These are phyloP conservation scores for Calephelis nemesis DNA, from an alignment of 1,140 invertebrate species.

Conservation along the genomic window DNA sequence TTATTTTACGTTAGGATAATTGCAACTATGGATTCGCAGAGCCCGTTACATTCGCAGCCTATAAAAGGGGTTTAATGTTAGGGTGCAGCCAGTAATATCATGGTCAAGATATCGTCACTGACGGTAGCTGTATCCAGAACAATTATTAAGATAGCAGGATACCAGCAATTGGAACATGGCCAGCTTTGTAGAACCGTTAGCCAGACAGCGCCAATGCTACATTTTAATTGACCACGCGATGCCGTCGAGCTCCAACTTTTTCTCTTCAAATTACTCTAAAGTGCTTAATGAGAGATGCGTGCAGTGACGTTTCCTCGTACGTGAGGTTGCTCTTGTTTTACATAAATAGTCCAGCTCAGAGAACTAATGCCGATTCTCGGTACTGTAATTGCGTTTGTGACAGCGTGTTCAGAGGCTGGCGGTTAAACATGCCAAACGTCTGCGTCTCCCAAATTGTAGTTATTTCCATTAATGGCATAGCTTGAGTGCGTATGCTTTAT, in stretches of 20 bases:
- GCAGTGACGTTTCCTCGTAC: slow-evolving; percentile 76
- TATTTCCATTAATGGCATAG: slow-evolving; percentile 71
- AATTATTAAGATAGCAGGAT: slow-evolving; percentile 56
- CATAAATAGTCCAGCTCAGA: slow-evolving; percentile 72
- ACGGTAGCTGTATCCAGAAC: slow-evolving; percentile 34
- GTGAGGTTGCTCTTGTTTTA: slow-evolving; percentile 73
- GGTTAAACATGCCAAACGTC: slow-evolving; percentile 58
- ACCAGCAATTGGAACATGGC: slow-evolving; percentile 57
- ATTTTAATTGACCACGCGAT: slow-evolving; percentile 79
- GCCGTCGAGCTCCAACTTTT: slow-evolving; percentile 68
- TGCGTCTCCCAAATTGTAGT: slow-evolving; percentile 65
- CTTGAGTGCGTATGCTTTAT: slow-evolving; percentile 54
- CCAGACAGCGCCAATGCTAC: slow-evolving; percentile 43
- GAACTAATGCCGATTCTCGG: slow-evolving; percentile 77
- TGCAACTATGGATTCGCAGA: slow-evolving; percentile 8
- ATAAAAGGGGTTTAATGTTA: slow-evolving; percentile 6
- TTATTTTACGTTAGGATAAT: slow-evolving; percentile 1
- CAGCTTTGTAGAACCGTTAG: slow-evolving; percentile 59
- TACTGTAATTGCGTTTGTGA: slow-evolving; percentile 76
- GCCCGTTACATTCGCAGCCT: background rate
- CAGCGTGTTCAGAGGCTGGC: slow-evolving; percentile 62
- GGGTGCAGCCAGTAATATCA: slow-evolving; percentile 2
- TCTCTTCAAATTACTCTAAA: slow-evolving; percentile 77
- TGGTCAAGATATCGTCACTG: slow-evolving; percentile 33
- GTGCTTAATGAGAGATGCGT: slow-evolving; percentile 78